Base-by-base conservation (phyloP, 2,888 invertebrate species). In the Pyrgus malvae region DNA sequence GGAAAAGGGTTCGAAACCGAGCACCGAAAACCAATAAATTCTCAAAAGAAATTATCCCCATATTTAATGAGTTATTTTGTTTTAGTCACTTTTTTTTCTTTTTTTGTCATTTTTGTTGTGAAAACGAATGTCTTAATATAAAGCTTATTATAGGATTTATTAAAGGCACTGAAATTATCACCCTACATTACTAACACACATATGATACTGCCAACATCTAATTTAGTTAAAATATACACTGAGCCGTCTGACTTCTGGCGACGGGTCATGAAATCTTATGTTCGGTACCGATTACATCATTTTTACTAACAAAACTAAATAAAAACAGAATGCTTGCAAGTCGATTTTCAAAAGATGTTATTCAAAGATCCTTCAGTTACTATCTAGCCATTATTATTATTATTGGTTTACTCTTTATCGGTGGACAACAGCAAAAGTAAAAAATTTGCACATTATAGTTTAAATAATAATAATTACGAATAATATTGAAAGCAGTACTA, bases 1-100 rank as follows among this genome's bases (percentile, higher is more conserved):
- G 14, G 12, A 50, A 51, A 50, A 12, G 59, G 56, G 51, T 57
- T 64, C 53, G 58, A 54, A 54, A 69, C 78, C 79, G 78, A 84
- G 78, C 79, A 82, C 72, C 74, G 74, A 72, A 78, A 72, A 65
- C 67, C 64, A 58, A 60, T 40, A 60, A 42, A 45, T 48, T 54
- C 21, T 40, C 50, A 29, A 41, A 29, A n/a, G n/a, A n/a, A n/a
- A n/a, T n/a, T n/a, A n/a, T n/a, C n/a, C n/a, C n/a, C n/a, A n/a
- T n/a, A n/a, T 40, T 51, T n/a, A 9, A 11, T 14, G 8, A 48
- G 23, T 50, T 23, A 35, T 7, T 51, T 56, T 37, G 33, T 55
- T 45, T 38, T 48, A 11, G n/a, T 40, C 14, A 9, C 23, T 23
- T 35, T 21, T 42, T 49, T 46, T 46, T 38, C n/a, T 12, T 42